Base-by-base conservation (phyloP, 2,797 vertebrate genomes). In the Dendrocincla fuliginosa region DNA sequence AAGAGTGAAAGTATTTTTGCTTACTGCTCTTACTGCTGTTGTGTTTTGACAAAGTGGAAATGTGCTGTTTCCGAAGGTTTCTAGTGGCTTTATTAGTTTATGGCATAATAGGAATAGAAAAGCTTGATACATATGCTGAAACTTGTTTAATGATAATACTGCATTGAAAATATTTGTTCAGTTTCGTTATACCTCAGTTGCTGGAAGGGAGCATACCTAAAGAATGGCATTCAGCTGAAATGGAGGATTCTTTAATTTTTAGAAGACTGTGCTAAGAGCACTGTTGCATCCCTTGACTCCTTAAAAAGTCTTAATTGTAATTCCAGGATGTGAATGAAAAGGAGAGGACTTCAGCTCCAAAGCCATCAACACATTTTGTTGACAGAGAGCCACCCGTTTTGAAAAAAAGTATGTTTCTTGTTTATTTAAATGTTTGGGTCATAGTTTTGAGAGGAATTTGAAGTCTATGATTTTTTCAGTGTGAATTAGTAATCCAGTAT, bases 401-500 rank as follows among this genome's bases (percentile, higher is more conserved):
- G 80, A 98, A 98, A 96, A 99, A 98, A 98, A 98, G 99, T 99
- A 98, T 95, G 98, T 97, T 93, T 63, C 75, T 88, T 89, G 4
- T 90, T 95, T 87, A 42, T 91, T 70, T 94, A 69, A 90, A 63
- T 76, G 63, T 77, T 81, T 93, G 9, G 17, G 11, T 92, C 20
- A 10, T 78, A 61, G 35, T 71, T 93, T 61, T 60, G 28, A 56
- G 60, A 67, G 9, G 60, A 78, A 33, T 89, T 70, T 79, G 24
- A 71, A 44, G 22, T 75, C 24, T 78, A 0, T 71, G 32, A 64
- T 42, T 84, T 69, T 50, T 70, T 11, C 32, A 14, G 6, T 92
- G 49, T 50, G 12, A 86, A 50, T 84, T 75, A 75, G 6, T 84
- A 81, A 55, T 61, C 17, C 16, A 37, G 2, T 86, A 32, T 67